Base-by-base conservation (phyloP, 2,113 vertebrate species). In the Gasterosteus nipponicus region DNA sequence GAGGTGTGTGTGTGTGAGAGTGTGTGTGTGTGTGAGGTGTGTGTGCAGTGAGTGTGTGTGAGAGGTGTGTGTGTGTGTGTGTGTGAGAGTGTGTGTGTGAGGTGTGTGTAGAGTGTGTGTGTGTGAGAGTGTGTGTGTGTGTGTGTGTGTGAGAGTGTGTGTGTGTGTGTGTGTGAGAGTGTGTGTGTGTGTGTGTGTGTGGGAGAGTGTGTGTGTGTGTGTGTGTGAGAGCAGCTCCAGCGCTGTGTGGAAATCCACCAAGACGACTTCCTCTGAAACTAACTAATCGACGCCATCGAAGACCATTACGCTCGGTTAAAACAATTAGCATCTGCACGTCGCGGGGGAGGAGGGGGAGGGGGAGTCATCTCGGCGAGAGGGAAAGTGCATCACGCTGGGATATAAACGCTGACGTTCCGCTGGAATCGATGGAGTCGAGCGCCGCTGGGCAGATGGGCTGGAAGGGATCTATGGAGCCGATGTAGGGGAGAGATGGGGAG, bases 251-350 rank as follows among this genome's bases (percentile, higher is more conserved):
- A 91, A 91, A 84, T 89, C 87, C 86, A 86, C 86, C 77, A 89
- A 90, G 89, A 88, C 78, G 89, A 92, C 90, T 91, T 93, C 89
- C 89, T 84, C 84, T 84, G 90, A 91, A 89, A 90, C 86, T 90
- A 92, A 94, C 93, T 92, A 89, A 93, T 94, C 85, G 90, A 89
- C 82, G 87, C 90, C 90, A 92, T 87, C n/a, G n/a, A 77, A 91
- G 89, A 88, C 90, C 89, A 91, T 93, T 94, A 92, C 85, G 90
- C 87, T 86, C 86, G 87, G 89, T 90, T 93, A 89, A 93, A 93
- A 92, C 92, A 92, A 92, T 93, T 92, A 92, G 91, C 91, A 92
- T 93, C 89, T 89, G 86, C 81, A 80, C 87, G 76, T 82, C 75
- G 87, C 69, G 75, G 56, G 82, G 86, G 83, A 77, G 86, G 5